phyloP scores from a whole-genome alignment of 1,140 invertebrate genomes.

The Drosophila simulans region DNA sequence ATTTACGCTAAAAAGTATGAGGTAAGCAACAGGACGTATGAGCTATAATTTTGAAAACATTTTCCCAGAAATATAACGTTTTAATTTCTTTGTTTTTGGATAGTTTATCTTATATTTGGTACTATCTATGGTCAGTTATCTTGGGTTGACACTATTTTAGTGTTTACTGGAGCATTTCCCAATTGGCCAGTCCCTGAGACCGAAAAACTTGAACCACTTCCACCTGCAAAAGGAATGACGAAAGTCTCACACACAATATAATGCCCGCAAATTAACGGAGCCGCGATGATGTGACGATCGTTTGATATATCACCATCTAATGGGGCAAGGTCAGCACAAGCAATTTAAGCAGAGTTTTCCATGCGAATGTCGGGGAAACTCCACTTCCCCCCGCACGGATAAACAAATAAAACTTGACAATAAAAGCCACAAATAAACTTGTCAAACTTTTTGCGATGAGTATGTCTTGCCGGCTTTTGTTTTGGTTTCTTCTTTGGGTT shows the following conservation, averaged over 20 bases:
- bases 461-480: background rate
- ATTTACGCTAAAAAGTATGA: no score
- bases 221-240: constrained; percentile 19
- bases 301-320: constrained; percentile 51
- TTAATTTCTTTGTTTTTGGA: background rate
- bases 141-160: constrained; percentile 2
- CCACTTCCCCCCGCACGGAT: background rate
- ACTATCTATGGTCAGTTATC: constrained; percentile 1
- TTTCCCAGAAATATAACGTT: background rate
- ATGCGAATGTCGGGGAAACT: constrained; percentile 41
- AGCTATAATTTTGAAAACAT: background rate
- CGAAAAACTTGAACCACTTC: constrained; percentile 30
- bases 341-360: constrained; percentile 32
- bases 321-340: constrained; percentile 42
- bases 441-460: constrained; percentile 27
- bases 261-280: constrained; percentile 55
- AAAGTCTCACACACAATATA: constrained; percentile 54
- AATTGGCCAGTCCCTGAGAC: constrained; percentile 25
- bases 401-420: constrained; percentile 20
- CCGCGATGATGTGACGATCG: constrained; percentile 43
- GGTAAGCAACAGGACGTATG: constrained; percentile 7
- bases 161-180: constrained; percentile 24
- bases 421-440: constrained; percentile 39
- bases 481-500: constrained; percentile 14
- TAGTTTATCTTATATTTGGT: background rate